phyloP scores from a whole-genome alignment of 2,113 vertebrate genomes.

The Ophiodon elongatus region DNA sequence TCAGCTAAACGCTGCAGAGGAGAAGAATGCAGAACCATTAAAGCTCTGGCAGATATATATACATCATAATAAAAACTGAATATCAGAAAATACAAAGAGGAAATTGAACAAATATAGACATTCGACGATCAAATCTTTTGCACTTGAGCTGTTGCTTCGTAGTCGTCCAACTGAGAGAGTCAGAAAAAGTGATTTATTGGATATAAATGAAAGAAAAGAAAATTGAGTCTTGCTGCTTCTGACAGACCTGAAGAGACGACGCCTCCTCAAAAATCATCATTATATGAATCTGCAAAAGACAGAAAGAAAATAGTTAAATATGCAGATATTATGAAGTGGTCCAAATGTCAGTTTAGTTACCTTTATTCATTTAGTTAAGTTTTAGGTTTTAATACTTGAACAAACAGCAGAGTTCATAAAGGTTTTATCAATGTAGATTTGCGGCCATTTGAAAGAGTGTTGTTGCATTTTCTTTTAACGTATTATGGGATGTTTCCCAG shows the following conservation, averaged over 20 bases:
- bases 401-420: not conserved
- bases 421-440: not conserved
- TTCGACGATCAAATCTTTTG: conserved; percentile 13
- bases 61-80: conserved; percentile 37
- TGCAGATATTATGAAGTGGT: conserved; percentile 78
- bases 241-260: not conserved
- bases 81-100: conserved; percentile 17
- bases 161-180: not conserved
- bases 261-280: conserved; percentile 53
- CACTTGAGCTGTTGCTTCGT: conserved; percentile 18
- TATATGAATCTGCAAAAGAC: conserved; percentile 62
- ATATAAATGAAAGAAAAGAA: conserved; percentile 39
- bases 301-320: conserved; percentile 43
- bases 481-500: not conserved
- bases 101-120: conserved; percentile 13
- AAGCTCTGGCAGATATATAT: conserved; percentile 59
- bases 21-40: conserved; percentile 8
- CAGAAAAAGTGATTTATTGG: conserved; percentile 18
- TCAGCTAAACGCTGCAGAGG: conserved; percentile 5
- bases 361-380: not conserved
- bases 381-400: not conserved
- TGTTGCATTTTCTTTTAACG: not conserved
- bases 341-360: not conserved
- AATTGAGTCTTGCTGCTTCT: conserved; percentile 13
- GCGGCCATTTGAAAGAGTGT: not conserved